Evolutionary conservation across 2,797 vertebrate species (phyloP), one percentile per base, ranked within the genome.

Genomic region (Mormyrus hasselquistii): DNA sequence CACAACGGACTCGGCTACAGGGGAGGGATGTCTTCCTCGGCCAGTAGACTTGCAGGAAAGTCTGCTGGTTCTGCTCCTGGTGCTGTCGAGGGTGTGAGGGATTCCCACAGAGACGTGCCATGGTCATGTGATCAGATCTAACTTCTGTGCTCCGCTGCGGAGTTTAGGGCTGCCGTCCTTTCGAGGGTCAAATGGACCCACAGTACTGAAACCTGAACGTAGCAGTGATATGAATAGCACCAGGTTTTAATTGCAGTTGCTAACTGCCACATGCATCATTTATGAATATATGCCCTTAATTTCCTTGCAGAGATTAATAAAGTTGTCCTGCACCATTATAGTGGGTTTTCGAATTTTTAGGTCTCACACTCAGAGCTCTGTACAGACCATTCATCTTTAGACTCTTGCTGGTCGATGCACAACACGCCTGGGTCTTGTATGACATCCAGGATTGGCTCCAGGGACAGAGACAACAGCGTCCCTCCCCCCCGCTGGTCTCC

Each of bases 311-410:
- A 47, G 38, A 82, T 82, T 82, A 82, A 82, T 82, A 82, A 82
- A 82, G 38, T 82, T 73, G 65, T 73, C 65, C 65, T 73, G 29
- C 14, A 73, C 65, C 29, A 73, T 73, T 73, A 38, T 73, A 73
- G 87, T 88, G 87, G 65, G 87, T 88, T 73, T 73, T 73, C 29
- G 29, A 73, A 73, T 73, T 73, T 73, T 73, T 73, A 73, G 47
- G 47, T 83, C 79, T 49, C 47, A 44, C 79, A 44, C 79, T 49
- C 79, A 49, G 79, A 49, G 38, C 38, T 49, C 38, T 44, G n/a
- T 44, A 22, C 38, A 22, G 79, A 49, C 47, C 44, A 49, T 50
- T 85, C 82, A 50, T 49, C 82, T 49, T 85, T 49, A 22, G 22
- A 25, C 8, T 85, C 22, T 25, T 49, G 47, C 82, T 85, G 44